Evolutionary conservation across 2,113 vertebrate genomes (phyloP).

Genomic region (Cochlearius cochlearius): DNA sequence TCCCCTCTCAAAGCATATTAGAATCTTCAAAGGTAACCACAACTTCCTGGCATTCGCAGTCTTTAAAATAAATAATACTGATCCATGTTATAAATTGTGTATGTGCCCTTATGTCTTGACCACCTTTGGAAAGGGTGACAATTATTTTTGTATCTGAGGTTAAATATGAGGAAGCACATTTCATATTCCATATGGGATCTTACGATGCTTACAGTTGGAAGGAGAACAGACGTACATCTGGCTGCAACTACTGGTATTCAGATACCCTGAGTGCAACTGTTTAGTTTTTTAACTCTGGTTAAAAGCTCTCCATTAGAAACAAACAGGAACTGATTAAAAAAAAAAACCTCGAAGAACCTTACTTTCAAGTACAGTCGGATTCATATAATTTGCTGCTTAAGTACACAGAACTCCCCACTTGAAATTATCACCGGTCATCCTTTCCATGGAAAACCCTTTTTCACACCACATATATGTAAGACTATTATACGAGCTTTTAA

Average conservation of each 20-base stretch:
- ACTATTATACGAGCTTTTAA: background rate
- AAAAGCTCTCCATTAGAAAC: background rate
- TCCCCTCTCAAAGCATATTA: background rate
- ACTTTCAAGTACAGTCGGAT: background rate
- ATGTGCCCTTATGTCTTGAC: background rate
- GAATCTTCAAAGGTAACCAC: slow-evolving; percentile 11
- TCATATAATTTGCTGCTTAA: background rate
- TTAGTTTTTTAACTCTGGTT: background rate
- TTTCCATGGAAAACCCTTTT: background rate
- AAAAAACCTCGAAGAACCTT: background rate
- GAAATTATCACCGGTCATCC: background rate
- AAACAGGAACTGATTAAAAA: background rate
- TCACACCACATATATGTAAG: background rate
- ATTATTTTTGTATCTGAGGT: background rate
- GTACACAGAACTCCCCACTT: background rate
- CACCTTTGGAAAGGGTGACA: background rate
- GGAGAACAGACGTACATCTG: background rate
- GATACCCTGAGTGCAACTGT: background rate
- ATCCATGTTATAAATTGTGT: background rate
- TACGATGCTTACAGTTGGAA: background rate
- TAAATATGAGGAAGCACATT: background rate
- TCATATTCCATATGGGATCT: background rate
- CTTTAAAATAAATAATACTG: background rate
- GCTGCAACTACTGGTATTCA: background rate
- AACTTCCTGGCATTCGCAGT: background rate